phyloP scores from a whole-genome alignment of 2,113 vertebrate species.

The Hippocampus comes region DNA sequence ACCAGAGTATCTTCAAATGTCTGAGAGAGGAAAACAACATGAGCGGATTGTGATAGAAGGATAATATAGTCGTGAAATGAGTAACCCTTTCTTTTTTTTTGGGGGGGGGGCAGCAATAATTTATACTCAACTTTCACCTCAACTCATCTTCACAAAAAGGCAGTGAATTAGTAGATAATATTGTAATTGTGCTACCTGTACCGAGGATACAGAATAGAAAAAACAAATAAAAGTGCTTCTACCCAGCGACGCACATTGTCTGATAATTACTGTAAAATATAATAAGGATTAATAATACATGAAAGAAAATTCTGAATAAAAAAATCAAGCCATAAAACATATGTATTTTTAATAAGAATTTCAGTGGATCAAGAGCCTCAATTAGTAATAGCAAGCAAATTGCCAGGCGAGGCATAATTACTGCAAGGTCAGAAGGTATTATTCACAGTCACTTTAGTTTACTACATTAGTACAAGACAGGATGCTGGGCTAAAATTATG shows the following conservation, averaged over 20 bases:
- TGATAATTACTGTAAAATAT: conserved; percentile 69
- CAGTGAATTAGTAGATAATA: conserved; percentile 15
- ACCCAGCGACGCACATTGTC: conserved; percentile 62
- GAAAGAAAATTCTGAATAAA: conserved; percentile 62
- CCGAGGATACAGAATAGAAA: conserved; percentile 40
- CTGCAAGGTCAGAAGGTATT: conserved; percentile 98
- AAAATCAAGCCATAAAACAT: conserved; percentile 70
- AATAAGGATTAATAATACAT: conserved; percentile 76
- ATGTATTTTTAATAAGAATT: conserved; percentile 85
- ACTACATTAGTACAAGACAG: conserved; percentile 96
- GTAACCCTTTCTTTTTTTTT: background rate
- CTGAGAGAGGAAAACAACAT: conserved; percentile 27
- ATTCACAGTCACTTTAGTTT: conserved; percentile 99
- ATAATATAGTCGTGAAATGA: conserved; percentile 14
- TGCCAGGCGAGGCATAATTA: conserved; percentile 92
- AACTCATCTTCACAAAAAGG: no score
- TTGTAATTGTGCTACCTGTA: conserved; percentile 40
- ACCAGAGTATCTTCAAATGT: conserved; percentile 76
- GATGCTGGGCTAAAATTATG: conserved; percentile 95
- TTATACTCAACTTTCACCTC: background rate
- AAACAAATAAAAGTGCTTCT: conserved; percentile 47
- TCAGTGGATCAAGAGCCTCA: conserved; percentile 88
- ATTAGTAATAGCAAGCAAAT: conserved; percentile 91
- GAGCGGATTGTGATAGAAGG: conserved; percentile 28
- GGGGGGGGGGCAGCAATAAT: background rate